Evolutionary conservation across 2,888 invertebrate genomes (phyloP).

Genomic region (Lycaena phlaeas): DNA sequence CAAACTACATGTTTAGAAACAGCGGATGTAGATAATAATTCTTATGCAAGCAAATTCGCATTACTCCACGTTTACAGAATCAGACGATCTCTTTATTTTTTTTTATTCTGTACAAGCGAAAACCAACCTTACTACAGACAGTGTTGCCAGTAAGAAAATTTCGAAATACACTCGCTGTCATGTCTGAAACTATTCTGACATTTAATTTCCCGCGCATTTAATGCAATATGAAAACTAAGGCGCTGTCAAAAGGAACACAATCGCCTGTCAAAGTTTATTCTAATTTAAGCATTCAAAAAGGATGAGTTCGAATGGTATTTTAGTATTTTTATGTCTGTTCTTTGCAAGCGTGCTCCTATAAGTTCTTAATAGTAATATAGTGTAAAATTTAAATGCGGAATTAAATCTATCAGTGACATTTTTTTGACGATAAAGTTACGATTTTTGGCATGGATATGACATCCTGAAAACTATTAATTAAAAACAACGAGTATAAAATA

Average conservation of each 20-base stretch:
- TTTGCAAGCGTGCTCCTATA: too few relatives aligned
- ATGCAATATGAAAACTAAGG: not conserved
- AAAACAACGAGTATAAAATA: too few relatives aligned
- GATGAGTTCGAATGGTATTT: constrained; percentile 1
- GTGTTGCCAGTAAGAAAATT: not conserved
- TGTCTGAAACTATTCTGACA: constrained; percentile 2
- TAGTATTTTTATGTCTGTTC: constrained; percentile 4
- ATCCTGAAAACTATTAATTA: too few relatives aligned
- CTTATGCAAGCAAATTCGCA: not conserved
- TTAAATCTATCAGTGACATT: too few relatives aligned
- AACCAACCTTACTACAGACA: too few relatives aligned
- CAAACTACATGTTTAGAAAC: not conserved
- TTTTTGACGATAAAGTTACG: too few relatives aligned
- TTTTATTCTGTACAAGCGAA: not conserved
- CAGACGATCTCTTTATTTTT: not conserved
- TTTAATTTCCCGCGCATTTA: not conserved
- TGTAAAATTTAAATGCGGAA: too few relatives aligned
- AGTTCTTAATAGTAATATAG: too few relatives aligned
- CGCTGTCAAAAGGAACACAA: not conserved
- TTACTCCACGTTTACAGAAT: not conserved
- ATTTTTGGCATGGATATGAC: too few relatives aligned
- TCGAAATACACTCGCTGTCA: not conserved
- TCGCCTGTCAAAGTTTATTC: constrained; percentile 4
- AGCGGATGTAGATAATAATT: not conserved
- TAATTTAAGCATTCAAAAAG: constrained; percentile 4